Evolutionary conservation across 2,113 vertebrate species (phyloP).

Genomic region (Melozone crissalis): DNA sequence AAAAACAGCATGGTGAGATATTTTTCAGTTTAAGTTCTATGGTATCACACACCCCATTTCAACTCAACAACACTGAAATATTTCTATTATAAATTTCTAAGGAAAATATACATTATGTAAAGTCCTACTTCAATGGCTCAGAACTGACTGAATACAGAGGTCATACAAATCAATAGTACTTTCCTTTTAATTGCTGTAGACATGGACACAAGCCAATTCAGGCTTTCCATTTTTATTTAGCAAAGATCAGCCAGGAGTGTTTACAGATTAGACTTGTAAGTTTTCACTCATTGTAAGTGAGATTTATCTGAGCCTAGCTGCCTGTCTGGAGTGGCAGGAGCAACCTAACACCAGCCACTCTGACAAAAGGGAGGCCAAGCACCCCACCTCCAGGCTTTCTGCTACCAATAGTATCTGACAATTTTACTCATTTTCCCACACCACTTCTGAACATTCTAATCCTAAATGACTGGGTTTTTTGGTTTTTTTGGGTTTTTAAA

Average conservation of each 20-base stretch:
- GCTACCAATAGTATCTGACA: neutral
- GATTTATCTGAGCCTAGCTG: neutral
- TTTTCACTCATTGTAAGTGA: neutral
- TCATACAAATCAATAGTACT: neutral
- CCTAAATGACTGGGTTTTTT: neutral
- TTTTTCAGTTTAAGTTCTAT: neutral
- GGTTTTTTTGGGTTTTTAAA: neutral
- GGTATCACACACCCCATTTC: neutral
- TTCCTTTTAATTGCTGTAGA: neutral
- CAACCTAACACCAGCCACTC: neutral
- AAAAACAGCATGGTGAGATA: neutral
- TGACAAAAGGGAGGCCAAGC: neutral
- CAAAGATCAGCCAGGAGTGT: neutral
- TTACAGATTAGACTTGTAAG: neutral
- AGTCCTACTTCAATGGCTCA: neutral
- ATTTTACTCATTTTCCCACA: neutral
- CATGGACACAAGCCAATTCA: neutral
- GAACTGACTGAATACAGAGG: neutral
- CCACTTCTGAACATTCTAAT: neutral
- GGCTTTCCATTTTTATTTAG: neutral
- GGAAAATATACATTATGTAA: neutral
- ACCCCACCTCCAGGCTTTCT: neutral
- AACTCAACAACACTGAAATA: neutral
- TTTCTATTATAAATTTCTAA: neutral
- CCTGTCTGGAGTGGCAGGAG: neutral